Evolutionary conservation across 1,140 invertebrate genomes (phyloP).

Genomic region (Drosophila ambigua): DNA sequence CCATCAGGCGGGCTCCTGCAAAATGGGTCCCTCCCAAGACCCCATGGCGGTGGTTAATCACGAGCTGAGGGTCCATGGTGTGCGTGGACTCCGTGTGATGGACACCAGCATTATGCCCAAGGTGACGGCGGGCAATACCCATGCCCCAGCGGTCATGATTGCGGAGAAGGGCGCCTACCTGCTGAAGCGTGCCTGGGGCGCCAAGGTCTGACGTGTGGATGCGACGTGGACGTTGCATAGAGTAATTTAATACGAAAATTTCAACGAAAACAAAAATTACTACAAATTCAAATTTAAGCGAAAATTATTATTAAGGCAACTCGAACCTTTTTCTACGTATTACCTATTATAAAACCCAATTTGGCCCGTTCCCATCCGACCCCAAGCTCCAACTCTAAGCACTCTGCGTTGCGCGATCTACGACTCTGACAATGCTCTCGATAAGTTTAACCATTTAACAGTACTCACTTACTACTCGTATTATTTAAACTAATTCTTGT

Average conservation of each 20-base stretch:
- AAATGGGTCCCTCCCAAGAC: constrained; percentile 86
- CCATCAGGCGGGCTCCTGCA: constrained; percentile 91
- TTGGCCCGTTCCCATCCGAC: constrained; percentile 6
- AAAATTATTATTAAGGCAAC: constrained; percentile 63
- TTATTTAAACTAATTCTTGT: constrained; percentile 36
- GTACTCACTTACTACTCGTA: not conserved
- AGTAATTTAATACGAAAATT: constrained; percentile 76
- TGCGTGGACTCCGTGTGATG: constrained; percentile 86
- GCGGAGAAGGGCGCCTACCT: constrained; percentile 88
- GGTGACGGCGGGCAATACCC: constrained; percentile 87
- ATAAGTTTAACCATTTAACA: constrained; percentile 34
- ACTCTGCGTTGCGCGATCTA: constrained; percentile 48
- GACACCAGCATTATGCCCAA: constrained; percentile 88
- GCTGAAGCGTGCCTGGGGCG: constrained; percentile 87
- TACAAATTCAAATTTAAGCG: constrained; percentile 45
- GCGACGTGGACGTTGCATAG: constrained; percentile 83
- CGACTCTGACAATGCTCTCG: constrained; percentile 11
- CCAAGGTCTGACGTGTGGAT: constrained; percentile 82
- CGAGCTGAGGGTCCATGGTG: constrained; percentile 85
- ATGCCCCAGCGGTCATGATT: constrained; percentile 88
- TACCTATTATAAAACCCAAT: constrained; percentile 18
- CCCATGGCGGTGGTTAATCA: constrained; percentile 86
- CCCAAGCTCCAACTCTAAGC: constrained; percentile 40
- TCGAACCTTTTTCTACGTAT: constrained; percentile 16
- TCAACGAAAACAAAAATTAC: constrained; percentile 40